Conservation (phyloP, 2,113 vertebrate genomes). For the Corapipo altera region DNA sequence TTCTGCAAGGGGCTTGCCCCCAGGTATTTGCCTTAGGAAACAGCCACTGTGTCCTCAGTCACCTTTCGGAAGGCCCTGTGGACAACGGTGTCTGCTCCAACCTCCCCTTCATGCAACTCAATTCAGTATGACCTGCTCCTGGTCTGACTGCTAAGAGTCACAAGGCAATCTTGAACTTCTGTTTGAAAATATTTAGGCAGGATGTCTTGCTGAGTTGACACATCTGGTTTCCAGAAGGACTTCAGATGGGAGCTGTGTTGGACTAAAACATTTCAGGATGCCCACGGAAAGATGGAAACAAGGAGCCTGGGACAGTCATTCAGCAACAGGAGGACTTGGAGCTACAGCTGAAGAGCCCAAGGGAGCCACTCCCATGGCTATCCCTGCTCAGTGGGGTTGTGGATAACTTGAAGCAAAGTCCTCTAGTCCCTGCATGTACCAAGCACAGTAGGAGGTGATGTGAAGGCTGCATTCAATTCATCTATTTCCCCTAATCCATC, state of each 20-base stretch:
- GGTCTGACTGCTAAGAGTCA: neutral
- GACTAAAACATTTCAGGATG: neutral
- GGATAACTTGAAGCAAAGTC: neutral
- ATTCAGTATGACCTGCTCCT: neutral
- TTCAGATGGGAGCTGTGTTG: neutral
- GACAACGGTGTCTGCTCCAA: neutral
- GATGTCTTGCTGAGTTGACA: conserved; percentile 34
- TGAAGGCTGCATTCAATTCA: neutral
- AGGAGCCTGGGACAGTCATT: neutral
- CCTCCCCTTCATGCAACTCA: neutral
- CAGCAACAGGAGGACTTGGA: neutral
- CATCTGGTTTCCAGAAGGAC: conserved; percentile 61
- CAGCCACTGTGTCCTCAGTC: neutral
- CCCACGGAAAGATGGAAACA: neutral
- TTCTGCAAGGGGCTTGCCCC: neutral
- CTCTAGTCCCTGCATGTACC: neutral
- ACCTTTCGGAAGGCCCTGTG: neutral
- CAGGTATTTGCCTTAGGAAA: neutral
- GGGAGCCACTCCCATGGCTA: neutral
- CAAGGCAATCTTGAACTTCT: conserved; percentile 33
- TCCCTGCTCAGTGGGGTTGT: neutral
- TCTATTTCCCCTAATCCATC: neutral
- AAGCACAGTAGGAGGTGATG: neutral
- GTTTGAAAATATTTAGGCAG: conserved; percentile 47
- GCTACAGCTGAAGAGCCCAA: neutral